These are phyloP conservation scores for Invenusta paracnida DNA, from an alignment of 2,888 invertebrate species.

Conservation along the genomic window DNA sequence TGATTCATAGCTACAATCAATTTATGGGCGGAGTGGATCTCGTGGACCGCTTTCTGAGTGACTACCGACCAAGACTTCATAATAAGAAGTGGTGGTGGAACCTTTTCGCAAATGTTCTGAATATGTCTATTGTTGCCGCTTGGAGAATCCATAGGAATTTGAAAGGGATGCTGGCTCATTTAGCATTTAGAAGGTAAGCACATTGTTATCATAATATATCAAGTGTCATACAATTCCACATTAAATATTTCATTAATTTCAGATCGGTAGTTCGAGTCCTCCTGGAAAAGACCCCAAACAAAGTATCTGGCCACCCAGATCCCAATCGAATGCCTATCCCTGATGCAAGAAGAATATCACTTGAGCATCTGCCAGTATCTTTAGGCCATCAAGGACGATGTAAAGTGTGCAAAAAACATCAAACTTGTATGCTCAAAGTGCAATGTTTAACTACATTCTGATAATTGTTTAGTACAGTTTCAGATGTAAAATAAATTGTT, in stretches of 20 bases:
- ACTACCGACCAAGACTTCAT: not conserved
- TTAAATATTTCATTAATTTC: slow-evolving; percentile 5
- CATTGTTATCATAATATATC: not conserved
- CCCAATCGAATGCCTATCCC: not conserved
- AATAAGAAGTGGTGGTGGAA: slow-evolving; percentile 15
- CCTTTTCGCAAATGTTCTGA: slow-evolving; percentile 6
- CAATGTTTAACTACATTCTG: slow-evolving; percentile 18
- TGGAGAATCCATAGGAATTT: slow-evolving; percentile 7
- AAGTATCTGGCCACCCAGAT: slow-evolving; percentile 12
- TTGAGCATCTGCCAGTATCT: slow-evolving; percentile 24
- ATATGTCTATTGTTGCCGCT: slow-evolving; percentile 16
- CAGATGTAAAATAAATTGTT: not conserved
- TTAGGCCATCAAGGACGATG: slow-evolving; percentile 20
- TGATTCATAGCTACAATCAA: not conserved
- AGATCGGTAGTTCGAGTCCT: slow-evolving; percentile 4
- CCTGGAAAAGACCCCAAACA: not conserved
- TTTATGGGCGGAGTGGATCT: not conserved
- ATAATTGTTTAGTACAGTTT: slow-evolving; percentile 10
- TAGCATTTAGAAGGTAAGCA: slow-evolving; percentile 2
- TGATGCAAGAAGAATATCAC: not conserved
- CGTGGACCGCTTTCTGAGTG: not conserved
- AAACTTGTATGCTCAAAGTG: slow-evolving; percentile 22
- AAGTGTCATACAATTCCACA: not conserved
- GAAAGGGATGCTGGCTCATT: slow-evolving; percentile 10
- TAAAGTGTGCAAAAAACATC: slow-evolving; percentile 24